Evolutionary conservation across 2,797 vertebrate genomes (phyloP).

Genomic region (Hemitrygon akajei): DNA sequence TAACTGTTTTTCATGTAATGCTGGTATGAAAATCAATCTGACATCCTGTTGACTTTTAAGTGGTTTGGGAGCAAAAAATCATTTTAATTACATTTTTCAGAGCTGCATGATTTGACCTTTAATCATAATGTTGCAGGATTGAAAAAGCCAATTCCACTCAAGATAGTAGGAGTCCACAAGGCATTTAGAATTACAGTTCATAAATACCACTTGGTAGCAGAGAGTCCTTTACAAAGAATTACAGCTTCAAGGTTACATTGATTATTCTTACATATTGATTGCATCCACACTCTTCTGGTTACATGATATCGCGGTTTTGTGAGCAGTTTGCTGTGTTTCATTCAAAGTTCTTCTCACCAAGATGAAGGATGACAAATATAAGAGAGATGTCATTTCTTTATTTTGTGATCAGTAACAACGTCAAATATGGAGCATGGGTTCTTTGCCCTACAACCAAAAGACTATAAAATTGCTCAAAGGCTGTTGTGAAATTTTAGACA

Average conservation of each 20-base stretch:
- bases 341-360: neutral
- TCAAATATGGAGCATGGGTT: neutral
- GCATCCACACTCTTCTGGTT: neutral
- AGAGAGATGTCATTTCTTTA: neutral
- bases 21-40: conserved; percentile 27
- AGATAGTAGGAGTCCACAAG: conserved; percentile 18
- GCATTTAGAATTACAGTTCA: conserved; percentile 33
- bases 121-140: conserved; percentile 28
- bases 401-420: neutral
- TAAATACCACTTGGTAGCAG: conserved; percentile 25
- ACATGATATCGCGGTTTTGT: neutral
- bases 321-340: neutral
- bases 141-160: conserved; percentile 9
- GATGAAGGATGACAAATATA: neutral
- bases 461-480: neutral
- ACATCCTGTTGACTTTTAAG: conserved; percentile 24
- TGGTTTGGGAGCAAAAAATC: neutral
- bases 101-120: conserved; percentile 17
- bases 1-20: neutral
- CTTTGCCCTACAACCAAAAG: neutral
- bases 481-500: too few species aligned
- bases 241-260: conserved; percentile 32
- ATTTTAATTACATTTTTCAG: conserved; percentile 13
- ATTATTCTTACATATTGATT: conserved; percentile 21
- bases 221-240: conserved; percentile 19